Base-by-base conservation (phyloP, 2,888 invertebrate genomes). In the Notodonta ziczac region DNA sequence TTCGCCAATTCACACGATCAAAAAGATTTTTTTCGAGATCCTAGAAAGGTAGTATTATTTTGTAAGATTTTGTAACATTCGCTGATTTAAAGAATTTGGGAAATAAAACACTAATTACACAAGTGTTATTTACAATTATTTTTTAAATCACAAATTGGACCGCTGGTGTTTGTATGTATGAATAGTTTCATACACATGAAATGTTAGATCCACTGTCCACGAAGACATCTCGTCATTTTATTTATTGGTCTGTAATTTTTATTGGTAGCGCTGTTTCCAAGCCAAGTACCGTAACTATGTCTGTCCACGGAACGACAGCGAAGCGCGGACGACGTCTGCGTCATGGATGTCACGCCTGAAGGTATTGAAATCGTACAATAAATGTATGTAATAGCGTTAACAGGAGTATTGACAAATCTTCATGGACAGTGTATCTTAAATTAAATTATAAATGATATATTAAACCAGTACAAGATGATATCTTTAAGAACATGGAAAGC, bases 21-120 rank as follows among this genome's bases (percentile, higher is more conserved):
- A 46, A 44, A 69, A 61, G 16, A 63, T 53, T 39, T 32, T n/a
- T 46, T n/a, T 55, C 53, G 16, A 50, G 16, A 50, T 50, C 50
- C 50, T 16, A 3, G 50, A 50, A 50, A 16, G 16, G 9, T 50
- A 14, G 7, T 9, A 7, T 50, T 16, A 50, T 50, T 16, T 8
- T 16, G 16, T 50, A 50, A 4, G 16, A 50, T 14, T 50, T 8
- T 7, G 5, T 16, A n/a, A 8, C 10, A 16, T 7, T 46, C 10
- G 9, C 10, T 10, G n/a, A 46, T 46, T 46, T 13, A 46, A 46
- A 6, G 14, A 48, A 14, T 14, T 14, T 48, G 48, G 9, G n/a
- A n/a, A 16, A 51, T 51, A 3, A 51, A 32, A 52, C 52, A 52
- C 16, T 8, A 51, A 16, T 9, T 51, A 51, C 14, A 52, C 16